Percentiles rank a stretch among this genome's conserved stretches.
Evolutionary conservation across 2,888 invertebrate genomes (phyloP).

Genomic region (Serripes groenlandicus): DNA sequence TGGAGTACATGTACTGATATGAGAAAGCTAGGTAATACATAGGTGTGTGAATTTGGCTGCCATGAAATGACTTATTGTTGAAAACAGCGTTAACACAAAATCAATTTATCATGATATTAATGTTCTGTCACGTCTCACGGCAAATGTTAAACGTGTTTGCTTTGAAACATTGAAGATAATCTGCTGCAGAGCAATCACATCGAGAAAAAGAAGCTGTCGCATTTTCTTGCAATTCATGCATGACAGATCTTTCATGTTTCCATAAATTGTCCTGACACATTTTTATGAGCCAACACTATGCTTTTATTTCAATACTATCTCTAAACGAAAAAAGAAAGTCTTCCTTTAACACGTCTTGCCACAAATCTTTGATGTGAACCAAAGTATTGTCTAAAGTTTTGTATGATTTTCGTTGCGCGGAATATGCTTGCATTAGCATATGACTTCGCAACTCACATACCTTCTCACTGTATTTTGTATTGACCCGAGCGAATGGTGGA

Average conservation of each 20-base stretch:
- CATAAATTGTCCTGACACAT: background rate
- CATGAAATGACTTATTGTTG: too few relatives aligned
- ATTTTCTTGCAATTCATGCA: background rate
- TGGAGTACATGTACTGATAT: too few relatives aligned
- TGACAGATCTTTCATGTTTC: background rate
- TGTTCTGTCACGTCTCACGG: background rate
- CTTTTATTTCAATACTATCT: slow-evolving; percentile 51
- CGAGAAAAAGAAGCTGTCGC: background rate
- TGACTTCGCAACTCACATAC: background rate
- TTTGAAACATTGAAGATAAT: too few relatives aligned
- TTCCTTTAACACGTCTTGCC: slow-evolving; percentile 37
- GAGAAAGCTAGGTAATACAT: too few relatives aligned
- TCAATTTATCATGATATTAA: too few relatives aligned
- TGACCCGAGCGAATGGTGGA: background rate
- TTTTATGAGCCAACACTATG: slow-evolving; percentile 29
- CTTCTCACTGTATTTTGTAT: background rate
- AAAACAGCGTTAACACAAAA: too few relatives aligned
- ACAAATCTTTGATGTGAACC: slow-evolving; percentile 1
- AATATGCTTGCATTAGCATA: background rate
- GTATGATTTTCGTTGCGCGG: background rate
- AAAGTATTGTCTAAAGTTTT: background rate
- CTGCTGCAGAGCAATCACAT: background rate
- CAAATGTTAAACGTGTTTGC: too few relatives aligned
- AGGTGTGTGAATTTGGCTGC: too few relatives aligned
- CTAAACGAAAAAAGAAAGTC: slow-evolving; percentile 45